Base-by-base conservation (phyloP, 2,113 vertebrate species). In the zebrafish (Danio rerio) region DNA sequence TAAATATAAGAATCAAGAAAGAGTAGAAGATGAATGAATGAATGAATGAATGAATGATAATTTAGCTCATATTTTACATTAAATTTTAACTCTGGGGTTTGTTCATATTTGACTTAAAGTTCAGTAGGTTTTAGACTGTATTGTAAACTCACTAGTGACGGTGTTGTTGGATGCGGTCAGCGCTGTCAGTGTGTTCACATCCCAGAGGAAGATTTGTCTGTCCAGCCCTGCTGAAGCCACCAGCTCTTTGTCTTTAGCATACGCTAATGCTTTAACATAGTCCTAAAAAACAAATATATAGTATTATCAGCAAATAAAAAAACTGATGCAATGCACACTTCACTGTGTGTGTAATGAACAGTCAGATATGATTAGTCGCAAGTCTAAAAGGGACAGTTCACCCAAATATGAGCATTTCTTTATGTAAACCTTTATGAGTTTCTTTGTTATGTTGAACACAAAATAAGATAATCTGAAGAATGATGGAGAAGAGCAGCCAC, bases 111-210 rank as follows among this genome's bases (percentile, higher is more conserved):
- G 31, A 31, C 31, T 3, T 3, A 31, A 31, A 31, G 31, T 31
- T 1, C 3, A 31, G 31, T 31, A n/a, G n/a, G 1, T 31, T 31
- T 31, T 31, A 31, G 31, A 31, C 1, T 31, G 31, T 31, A 77
- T 53, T 21, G 8, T 9, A 5, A 59, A 92, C 97, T 93, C 93
- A 99, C 98, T 99, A 91, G 98, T 99, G 90, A 99, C 98, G 40
- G 98, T 99, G 92, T 99, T 99, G 91, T 99, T 98, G 91, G 98
- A 99, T 91, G 98, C 97, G 88, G 98, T 99, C 92, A 99, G 91
- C 83, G 98, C 98, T 84, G 97, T 99, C 53, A 99, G 90, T 76
- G 98, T 99, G 91, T 99, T 99, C 90, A 99, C 98, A 90, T 99
- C 98, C 98, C 98, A 99, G 85, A 99, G 96, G 89, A 99, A 99